Percentiles rank a stretch among this genome's conserved stretches.
phyloP scores from a whole-genome alignment of 2,888 invertebrate species.

The Orthosia cruda region DNA sequence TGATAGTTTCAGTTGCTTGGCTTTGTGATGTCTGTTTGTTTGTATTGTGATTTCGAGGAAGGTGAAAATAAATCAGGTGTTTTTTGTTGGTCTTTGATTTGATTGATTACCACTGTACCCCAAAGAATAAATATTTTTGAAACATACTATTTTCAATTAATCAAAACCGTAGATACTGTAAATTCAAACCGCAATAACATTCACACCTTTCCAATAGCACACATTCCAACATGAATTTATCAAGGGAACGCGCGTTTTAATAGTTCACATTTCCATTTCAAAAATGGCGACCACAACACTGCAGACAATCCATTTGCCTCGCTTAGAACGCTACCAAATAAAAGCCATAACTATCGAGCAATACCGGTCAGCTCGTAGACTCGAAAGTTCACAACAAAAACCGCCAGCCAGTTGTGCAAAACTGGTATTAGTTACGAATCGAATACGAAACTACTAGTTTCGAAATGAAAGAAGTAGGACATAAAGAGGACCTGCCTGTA shows the following conservation, averaged over 20 bases:
- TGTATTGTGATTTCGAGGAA: constrained; percentile 1
- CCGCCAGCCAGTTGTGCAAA: constrained; percentile 50
- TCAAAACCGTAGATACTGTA: neutral
- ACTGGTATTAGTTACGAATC: constrained; percentile 67
- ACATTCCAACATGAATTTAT: constrained; percentile 2
- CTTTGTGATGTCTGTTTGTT: constrained; percentile 34
- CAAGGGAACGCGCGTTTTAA: neutral
- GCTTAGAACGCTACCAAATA: constrained; percentile 60
- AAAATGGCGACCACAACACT: constrained; percentile 43
- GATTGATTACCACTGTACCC: neutral
- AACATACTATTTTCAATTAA: neutral
- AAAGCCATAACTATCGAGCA: constrained; percentile 61
- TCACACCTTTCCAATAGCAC: constrained; percentile 8
- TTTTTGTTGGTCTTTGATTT: neutral
- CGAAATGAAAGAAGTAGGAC: constrained; percentile 16
- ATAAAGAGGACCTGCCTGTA: constrained; percentile 4
- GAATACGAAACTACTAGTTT: constrained; percentile 25
- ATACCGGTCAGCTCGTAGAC: constrained; percentile 56
- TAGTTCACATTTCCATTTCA: constrained; percentile 33
- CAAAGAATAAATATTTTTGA: too few species aligned
- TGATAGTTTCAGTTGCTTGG: constrained; percentile 57
- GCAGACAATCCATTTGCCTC: constrained; percentile 54
- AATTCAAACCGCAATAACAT: neutral
- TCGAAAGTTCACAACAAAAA: constrained; percentile 53
- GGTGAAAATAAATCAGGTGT: neutral